Base-by-base conservation (phyloP, 2,888 invertebrate species). In the Scrobipalpa costella region DNA sequence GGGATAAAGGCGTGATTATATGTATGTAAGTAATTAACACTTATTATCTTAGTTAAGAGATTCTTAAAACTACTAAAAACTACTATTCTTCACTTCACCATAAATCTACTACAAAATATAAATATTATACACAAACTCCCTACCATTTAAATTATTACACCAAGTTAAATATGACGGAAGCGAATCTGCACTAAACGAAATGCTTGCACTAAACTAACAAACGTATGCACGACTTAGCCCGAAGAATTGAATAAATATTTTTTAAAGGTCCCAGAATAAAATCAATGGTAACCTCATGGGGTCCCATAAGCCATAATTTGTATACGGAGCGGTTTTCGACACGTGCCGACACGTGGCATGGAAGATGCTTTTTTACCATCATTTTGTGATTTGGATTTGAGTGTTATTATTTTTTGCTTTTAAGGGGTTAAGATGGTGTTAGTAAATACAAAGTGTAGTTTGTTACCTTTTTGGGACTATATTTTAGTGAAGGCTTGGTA, bases 281-380 rank as follows among this genome's bases (percentile, higher is more conserved):
- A 47, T 33, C n/a, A 6, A 47, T 33, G 7, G 15, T 7, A 71
- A 74, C 79, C 78, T 78, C 80, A 76, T 77, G 78, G 79, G 67
- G 67, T 71, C 66, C 71, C 64, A 65, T 88, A 88, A 90, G 86
- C 90, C 86, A 80, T 87, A 77, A 90, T 90, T 90, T 90, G 90
- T 90, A 89, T 86, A 87, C 87, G 71, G 69, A 72, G 82, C 79
- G 83, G 82, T 72, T 64, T 62, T 17, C 55, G 78, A 15, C 90
- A 84, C 89, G 89, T 79, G 88, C 13, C 85, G 81, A 21, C 86
- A 76, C 88, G 87, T 85, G 90, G 34, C 73, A 19, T 21, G 33
- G 38, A 68, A 74, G 77, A 76, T 76, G 70, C 60, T 71, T 73
- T 68, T 75, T 74, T 71, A 69, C 69, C 61, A 63, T 62, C 57